These are phyloP conservation scores for Drosophila ogumai DNA, from an alignment of 1,140 invertebrate genomes.

Conservation along the genomic window DNA sequence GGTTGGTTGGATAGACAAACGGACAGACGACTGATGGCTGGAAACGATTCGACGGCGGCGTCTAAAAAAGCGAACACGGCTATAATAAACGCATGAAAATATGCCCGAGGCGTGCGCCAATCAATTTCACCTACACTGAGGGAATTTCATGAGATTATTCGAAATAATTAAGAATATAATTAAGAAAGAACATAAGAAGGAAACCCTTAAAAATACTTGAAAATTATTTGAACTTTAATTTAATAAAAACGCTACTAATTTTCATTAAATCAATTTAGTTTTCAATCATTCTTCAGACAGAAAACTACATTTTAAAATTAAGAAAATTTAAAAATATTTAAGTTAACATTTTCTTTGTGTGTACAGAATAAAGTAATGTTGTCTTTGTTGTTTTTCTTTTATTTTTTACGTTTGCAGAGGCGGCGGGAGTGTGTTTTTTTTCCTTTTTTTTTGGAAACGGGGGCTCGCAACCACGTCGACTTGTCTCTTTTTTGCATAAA, in stretches of 20 bases:
- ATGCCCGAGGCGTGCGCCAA: slow-evolving; percentile 77
- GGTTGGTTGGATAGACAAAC: slow-evolving; percentile 7
- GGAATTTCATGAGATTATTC: background rate
- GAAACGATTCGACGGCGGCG: slow-evolving; percentile 41
- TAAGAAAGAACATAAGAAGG: no score
- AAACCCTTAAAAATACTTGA: no score
- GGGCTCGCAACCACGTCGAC: slow-evolving; percentile 44
- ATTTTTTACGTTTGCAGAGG: slow-evolving; percentile 3
- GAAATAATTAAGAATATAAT: no score
- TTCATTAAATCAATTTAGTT: no score
- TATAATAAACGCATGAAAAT: slow-evolving; percentile 82
- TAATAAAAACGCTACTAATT: no score
- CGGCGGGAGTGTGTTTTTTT: slow-evolving; percentile 2
- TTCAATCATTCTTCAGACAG: no score
- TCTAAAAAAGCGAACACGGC: slow-evolving; percentile 58
- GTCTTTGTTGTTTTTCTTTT: background rate
- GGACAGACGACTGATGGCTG: slow-evolving; percentile 15
- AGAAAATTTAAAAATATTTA: no score
- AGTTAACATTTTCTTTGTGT: background rate
- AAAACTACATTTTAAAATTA: no score
- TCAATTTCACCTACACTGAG: slow-evolving; percentile 65
- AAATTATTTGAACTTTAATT: no score
- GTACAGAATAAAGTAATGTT: background rate
- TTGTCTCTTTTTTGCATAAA: slow-evolving; percentile 77
- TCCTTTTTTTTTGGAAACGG: slow-evolving; percentile 22